These are phyloP conservation scores for Hepsetus odoe DNA, from an alignment of 2,113 vertebrate genomes.

Conservation along the genomic window DNA sequence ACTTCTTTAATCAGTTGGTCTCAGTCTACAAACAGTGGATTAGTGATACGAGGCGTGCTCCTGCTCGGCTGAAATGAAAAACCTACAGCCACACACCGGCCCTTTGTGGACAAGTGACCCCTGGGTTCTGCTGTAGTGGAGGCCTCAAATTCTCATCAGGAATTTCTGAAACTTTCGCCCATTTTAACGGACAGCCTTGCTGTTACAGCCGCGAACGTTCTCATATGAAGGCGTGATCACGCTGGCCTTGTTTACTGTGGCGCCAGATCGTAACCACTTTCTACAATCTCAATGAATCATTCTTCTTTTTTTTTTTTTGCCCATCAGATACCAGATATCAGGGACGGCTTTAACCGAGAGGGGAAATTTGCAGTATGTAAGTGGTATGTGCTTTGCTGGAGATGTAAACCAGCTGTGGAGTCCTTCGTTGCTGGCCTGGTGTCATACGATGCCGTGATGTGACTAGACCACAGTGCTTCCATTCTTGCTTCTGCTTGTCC, in stretches of 20 bases:
- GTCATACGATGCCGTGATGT: slow-evolving; percentile 45
- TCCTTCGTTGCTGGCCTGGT: slow-evolving; percentile 49
- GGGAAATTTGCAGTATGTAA: slow-evolving; percentile 37
- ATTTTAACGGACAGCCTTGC: not conserved
- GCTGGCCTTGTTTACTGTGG: slow-evolving; percentile 1
- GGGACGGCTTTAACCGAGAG: slow-evolving; percentile 29
- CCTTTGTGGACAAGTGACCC: not conserved
- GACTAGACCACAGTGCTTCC: slow-evolving; percentile 49
- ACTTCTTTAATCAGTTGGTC: too few relatives aligned
- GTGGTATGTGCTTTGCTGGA: slow-evolving; percentile 40
- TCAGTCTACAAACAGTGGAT: too few relatives aligned
- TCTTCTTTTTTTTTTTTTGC: not conserved
- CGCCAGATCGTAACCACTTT: not conserved
- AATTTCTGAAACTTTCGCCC: not conserved
- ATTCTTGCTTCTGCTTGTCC: not conserved
- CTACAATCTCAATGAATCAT: not conserved
- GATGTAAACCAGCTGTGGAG: slow-evolving; percentile 68
- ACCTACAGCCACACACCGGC: too few relatives aligned
- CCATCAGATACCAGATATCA: slow-evolving; percentile 17
- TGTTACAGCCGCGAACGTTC: not conserved
- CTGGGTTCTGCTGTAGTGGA: not conserved
- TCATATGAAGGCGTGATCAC: slow-evolving; percentile 3
- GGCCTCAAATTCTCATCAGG: not conserved
- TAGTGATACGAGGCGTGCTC: too few relatives aligned
- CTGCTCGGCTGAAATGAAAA: too few relatives aligned